Evolutionary conservation across 2,113 vertebrate genomes (phyloP).

Genomic region (Platichthys flesus): DNA sequence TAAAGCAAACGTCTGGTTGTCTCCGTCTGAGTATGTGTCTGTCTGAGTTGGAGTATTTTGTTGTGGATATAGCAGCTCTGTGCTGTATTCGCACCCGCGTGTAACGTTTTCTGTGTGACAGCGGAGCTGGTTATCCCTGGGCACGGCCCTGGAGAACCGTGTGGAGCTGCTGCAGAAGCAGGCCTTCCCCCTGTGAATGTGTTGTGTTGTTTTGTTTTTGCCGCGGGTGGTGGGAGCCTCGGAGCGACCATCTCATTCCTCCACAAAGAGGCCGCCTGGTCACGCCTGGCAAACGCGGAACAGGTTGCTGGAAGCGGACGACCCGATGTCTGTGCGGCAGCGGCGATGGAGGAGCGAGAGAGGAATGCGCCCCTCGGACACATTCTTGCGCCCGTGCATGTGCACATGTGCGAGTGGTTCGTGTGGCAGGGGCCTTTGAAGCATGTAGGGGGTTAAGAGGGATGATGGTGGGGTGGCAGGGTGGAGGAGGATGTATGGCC

Average conservation of each 20-base stretch:
- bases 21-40: slow-evolving; percentile 17
- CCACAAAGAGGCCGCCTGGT: slow-evolving; percentile 27
- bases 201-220: slow-evolving; percentile 36
- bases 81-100: slow-evolving; percentile 53
- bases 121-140: background rate
- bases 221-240: slow-evolving; percentile 33
- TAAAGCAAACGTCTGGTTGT: slow-evolving; percentile 7
- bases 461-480: slow-evolving; percentile 46
- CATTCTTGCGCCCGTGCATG: slow-evolving; percentile 3
- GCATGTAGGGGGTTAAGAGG: slow-evolving; percentile 67
- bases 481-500: slow-evolving; percentile 71
- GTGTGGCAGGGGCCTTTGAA: slow-evolving; percentile 75
- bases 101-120: slow-evolving; percentile 42
- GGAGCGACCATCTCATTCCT: slow-evolving; percentile 6
- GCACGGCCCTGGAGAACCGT: background rate
- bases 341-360: slow-evolving; percentile 15
- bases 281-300: slow-evolving; percentile 55
- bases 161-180: background rate
- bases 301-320: slow-evolving; percentile 63
- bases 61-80: slow-evolving; percentile 65
- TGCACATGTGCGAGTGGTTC: slow-evolving; percentile 46
- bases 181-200: background rate
- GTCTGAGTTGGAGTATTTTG: slow-evolving; percentile 35
- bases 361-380: slow-evolving; percentile 49
- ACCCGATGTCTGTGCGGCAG: slow-evolving; percentile 23